These are phyloP conservation scores for Imbricaverruca yamaguchii DNA, from an alignment of 2,888 invertebrate species.

Conservation along the genomic window DNA sequence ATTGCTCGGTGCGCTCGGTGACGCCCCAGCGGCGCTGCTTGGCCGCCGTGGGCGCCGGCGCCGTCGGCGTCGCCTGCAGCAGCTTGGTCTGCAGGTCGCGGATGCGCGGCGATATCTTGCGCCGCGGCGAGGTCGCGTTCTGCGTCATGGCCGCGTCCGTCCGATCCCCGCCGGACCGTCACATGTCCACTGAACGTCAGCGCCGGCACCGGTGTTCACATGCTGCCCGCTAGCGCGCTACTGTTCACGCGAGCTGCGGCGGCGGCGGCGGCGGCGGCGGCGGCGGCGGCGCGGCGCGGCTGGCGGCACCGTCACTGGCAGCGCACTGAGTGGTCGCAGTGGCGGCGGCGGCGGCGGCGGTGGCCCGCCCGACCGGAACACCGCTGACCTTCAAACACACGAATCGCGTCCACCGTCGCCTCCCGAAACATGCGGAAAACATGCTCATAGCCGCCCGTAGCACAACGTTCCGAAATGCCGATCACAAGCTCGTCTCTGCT, in stretches of 20 bases:
- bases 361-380: not conserved
- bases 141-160: not conserved
- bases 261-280: not conserved
- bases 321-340: not conserved
- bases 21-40: not conserved
- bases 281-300: not conserved
- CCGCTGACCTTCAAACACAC: constrained; percentile 15
- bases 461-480: too few relatives aligned
- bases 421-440: too few relatives aligned
- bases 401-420: not conserved
- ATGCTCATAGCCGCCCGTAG: too few relatives aligned
- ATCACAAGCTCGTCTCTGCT: too few relatives aligned
- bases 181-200: not conserved
- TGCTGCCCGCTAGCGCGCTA: not conserved
- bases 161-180: too few relatives aligned
- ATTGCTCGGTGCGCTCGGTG: not conserved
- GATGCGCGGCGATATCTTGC: constrained; percentile 11
- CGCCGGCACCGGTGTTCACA: not conserved
- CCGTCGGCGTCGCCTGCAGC: not conserved
- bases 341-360: too few relatives aligned
- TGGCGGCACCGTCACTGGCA: not conserved
- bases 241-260: not conserved
- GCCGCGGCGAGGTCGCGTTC: constrained; percentile 8
- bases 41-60: not conserved
- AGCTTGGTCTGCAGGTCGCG: constrained; percentile 2